phyloP scores from a whole-genome alignment of 2,888 invertebrate genomes.

The Hemistola chrysoprasaria region DNA sequence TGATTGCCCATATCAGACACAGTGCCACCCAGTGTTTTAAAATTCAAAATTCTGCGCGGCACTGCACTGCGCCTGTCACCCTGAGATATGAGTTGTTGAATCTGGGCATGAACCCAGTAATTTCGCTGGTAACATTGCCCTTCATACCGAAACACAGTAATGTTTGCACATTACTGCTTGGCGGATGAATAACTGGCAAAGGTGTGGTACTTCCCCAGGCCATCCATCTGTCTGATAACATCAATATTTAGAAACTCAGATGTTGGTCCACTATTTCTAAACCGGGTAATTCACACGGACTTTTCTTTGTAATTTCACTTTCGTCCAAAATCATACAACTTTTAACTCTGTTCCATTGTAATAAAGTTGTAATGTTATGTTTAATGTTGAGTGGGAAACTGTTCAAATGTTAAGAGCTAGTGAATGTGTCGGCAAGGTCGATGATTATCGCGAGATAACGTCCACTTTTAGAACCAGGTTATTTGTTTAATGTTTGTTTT shows the following conservation, averaged over 20 bases:
- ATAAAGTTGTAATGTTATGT: constrained; percentile 4
- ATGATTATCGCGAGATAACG: constrained; percentile 27
- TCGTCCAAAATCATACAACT: constrained; percentile 3
- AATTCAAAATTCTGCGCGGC: too few relatives aligned
- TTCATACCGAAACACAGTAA: too few relatives aligned
- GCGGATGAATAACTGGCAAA: too few relatives aligned
- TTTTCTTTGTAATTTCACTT: constrained; percentile 33
- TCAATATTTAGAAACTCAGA: constrained; percentile 15
- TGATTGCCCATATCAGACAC: too few relatives aligned
- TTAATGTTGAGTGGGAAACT: constrained; percentile 20
- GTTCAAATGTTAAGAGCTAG: constrained; percentile 16
- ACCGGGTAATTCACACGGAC: constrained; percentile 29
- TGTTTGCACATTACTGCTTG: too few relatives aligned
- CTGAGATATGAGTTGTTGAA: too few relatives aligned
- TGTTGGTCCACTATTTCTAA: constrained; percentile 23
- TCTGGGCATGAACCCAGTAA: too few relatives aligned
- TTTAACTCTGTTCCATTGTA: constrained; percentile 1
- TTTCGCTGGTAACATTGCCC: too few relatives aligned
- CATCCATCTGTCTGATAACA: constrained; percentile 8
- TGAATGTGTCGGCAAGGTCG: constrained; percentile 31
- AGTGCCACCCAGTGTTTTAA: too few relatives aligned
- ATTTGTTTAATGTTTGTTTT: constrained; percentile 15
- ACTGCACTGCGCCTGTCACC: too few relatives aligned
- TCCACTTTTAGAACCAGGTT: constrained; percentile 20
- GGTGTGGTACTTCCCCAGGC: too few relatives aligned